Base-by-base conservation (phyloP, 2,888 invertebrate genomes). In the Morpho achilles region DNA sequence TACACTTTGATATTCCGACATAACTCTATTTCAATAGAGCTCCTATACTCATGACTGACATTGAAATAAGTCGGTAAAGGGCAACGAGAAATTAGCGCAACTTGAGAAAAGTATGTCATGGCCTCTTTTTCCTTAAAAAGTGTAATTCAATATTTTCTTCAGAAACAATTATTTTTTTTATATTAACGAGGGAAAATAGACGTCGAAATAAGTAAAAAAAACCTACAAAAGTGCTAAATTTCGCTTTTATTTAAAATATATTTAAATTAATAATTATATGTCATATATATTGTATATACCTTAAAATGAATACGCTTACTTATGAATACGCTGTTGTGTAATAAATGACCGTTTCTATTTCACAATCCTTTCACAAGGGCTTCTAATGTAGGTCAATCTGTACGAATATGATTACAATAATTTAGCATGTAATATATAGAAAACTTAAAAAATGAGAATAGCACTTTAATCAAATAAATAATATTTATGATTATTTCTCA, bases 1-100 rank as follows among this genome's bases (percentile, higher is more conserved):
- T 94, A 94, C 94, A 88, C 94, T 94, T 94, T 93, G 93, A 93
- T 94, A 94, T 93, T 93, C 92, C 92, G 93, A 93, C 93, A 92
- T 92, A 91, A 93, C 93, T 93, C 91, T 87, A 88, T 92, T 91
- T 94, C 94, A 94, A 93, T 91, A 86, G 87, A 93, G 89, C 91
- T 90, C 92, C 94, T 88, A 87, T 89, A 84, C 90, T 92, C 92
- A 92, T 92, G 91, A 91, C 90, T 91, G 91, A 91, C 91, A 91
- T 91, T 91, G 91, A 91, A 91, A 82, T 86, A 87, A 70, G 82
- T 88, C 87, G 88, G 87, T 87, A 89, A 88, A 90, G 89, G 90
- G 88, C 91, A 91, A 83, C 72, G 79, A 76, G 80, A 84, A 84
- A 80, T 80, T 89, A 88, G 86, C 86, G 84, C 68, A 87, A 82